Evolutionary conservation across 2,113 vertebrate genomes (phyloP), one percentile per base, ranked within the genome.

Genomic region (Dicerorhinus sumatrensis): DNA sequence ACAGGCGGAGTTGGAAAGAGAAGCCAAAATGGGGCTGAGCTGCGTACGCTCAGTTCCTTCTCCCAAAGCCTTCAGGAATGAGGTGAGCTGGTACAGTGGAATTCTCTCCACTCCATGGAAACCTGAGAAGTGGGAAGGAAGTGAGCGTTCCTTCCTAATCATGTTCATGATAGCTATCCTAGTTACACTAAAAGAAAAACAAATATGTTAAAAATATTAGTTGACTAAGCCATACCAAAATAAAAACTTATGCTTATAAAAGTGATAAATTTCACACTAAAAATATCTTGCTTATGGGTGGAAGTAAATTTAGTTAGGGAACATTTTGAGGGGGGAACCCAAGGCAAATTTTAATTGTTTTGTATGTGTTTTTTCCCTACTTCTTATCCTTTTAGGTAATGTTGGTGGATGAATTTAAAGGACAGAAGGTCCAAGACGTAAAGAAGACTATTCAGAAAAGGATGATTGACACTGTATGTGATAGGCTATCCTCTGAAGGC

Each of bases 361-460:
- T 87, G 2, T 83, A 25, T 86, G 23, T 93, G 11, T 86, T 95
- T 93, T 79, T 46, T 1, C 13, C 9, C 2, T 8, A n/a, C 16
- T 82, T 91, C 39, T 88, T 23, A 1, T 96, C 39, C 97, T 70
- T 98, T 94, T 96, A 99, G 99, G 97, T 99, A 73, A 99, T 99
- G 99, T 94, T 99, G 98, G 99, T 99, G 81, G 99, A 99, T 67
- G 99, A 98, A 88, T 99, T 98, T 99, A 99, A 99, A 98, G 99
- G 99, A 11, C 99, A 99, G 94, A 99, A 99, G 96, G 99, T 99
- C 60, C 99, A 99, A 95, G 99, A 99, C 92, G 99, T 99, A 39
- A 99, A 99, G 99, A 99, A 99, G 80, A 96, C 87, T 48, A 99
- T 99, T 98, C 99, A 99, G 99, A 99, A 99, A 98, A 99, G 98